Evolutionary conservation across 2,113 vertebrate species (phyloP).

Genomic region (Rhadina sibilatrix): DNA sequence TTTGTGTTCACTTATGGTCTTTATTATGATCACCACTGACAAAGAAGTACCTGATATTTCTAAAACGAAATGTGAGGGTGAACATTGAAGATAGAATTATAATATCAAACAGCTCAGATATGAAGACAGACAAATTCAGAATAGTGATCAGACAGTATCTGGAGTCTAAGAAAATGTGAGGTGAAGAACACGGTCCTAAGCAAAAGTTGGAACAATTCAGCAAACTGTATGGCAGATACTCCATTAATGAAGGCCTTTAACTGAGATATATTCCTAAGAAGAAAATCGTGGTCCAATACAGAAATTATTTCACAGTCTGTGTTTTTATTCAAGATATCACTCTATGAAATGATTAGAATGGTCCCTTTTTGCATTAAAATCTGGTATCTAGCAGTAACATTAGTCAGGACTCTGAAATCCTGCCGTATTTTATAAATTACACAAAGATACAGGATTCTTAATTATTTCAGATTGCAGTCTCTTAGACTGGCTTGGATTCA

Average conservation of each 20-base stretch:
- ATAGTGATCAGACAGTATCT: not conserved
- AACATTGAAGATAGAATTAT: not conserved
- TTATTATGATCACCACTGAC: not conserved
- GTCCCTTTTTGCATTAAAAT: not conserved
- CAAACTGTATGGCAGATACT: not conserved
- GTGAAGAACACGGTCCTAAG: fast-evolving
- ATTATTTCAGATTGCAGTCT: not conserved
- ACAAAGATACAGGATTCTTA: not conserved
- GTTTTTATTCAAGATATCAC: not conserved
- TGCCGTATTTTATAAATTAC: not conserved
- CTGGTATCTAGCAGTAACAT: not conserved
- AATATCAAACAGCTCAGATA: not conserved
- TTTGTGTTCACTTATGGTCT: not conserved
- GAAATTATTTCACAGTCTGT: not conserved
- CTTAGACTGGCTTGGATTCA: not conserved
- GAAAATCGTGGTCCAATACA: not conserved
- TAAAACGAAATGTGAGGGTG: not conserved
- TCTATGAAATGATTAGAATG: not conserved
- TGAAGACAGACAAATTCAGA: not conserved
- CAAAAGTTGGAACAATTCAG: not conserved
- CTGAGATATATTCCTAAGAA: not conserved
- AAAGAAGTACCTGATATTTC: not conserved
- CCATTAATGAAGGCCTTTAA: not conserved
- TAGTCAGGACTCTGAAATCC: not conserved
- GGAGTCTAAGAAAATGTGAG: not conserved